These are phyloP conservation scores for Cygnus atratus DNA, from an alignment of 2,113 vertebrate species.

Conservation along the genomic window DNA sequence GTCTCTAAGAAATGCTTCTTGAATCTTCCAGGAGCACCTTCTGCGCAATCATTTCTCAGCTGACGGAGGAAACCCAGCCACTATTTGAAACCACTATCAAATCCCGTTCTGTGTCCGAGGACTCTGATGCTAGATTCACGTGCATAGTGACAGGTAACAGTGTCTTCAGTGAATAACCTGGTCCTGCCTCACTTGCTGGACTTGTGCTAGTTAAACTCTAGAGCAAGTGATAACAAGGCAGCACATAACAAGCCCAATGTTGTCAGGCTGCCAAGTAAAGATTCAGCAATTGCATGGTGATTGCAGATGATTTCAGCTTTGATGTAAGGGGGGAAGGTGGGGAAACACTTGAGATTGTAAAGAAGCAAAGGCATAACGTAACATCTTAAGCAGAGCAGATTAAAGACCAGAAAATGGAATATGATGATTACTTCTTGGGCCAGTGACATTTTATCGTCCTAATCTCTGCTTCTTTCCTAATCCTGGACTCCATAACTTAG, in stretches of 20 bases:
- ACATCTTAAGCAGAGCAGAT: neutral
- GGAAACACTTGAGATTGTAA: neutral
- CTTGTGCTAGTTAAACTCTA: neutral
- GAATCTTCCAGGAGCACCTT: conserved; percentile 92
- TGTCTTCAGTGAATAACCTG: neutral
- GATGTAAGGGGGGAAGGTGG: neutral
- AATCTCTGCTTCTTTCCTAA: neutral
- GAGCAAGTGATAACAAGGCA: neutral
- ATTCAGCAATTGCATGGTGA: neutral
- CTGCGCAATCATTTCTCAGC: conserved; percentile 95
- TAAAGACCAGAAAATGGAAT: neutral
- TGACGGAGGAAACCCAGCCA: conserved; percentile 96
- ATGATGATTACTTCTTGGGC: neutral
- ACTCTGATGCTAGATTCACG: conserved; percentile 92
- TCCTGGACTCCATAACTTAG: neutral
- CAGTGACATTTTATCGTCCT: neutral
- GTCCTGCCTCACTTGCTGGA: conserved; percentile 6
- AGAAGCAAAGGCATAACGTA: neutral
- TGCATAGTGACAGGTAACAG: conserved; percentile 93
- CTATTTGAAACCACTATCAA: conserved; percentile 93
- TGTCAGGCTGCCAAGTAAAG: neutral
- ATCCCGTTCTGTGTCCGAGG: conserved; percentile 92
- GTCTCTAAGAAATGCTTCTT: conserved; percentile 69
- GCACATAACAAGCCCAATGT: neutral
- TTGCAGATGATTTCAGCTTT: conserved; percentile 6